Evolutionary conservation across 2,113 vertebrate genomes (phyloP), one percentile per base, ranked within the genome.

Genomic region (Alouatta palliata): DNA sequence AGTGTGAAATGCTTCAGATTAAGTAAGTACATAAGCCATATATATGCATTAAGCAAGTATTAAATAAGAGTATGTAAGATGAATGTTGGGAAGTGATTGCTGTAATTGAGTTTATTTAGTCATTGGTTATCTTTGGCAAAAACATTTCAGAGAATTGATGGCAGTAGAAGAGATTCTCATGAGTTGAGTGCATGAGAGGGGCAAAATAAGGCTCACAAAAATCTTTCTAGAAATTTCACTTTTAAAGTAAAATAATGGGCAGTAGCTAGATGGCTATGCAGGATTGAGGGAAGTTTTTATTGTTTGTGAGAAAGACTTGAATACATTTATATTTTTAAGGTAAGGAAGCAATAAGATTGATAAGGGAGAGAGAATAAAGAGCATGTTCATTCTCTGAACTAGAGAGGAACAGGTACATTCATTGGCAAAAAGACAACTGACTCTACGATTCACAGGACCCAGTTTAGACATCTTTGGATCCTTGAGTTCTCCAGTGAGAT

Each of bases 321-420:
- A 85, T 70, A 75, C 40, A 82, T 87, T 81, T 75, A 82, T 58
- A 82, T 94, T 82, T 35, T 87, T 52, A 81, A 94, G 64, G 32
- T 25, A 61, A 73, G 45, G 35, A 40, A 43, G 85, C 45, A 77
- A 27, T 30, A 5, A 49, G n/a, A 89, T 73, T 58, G 21, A 40
- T 12, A 37, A 47, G 58, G 70, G 20, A 52, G 35, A 82, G 9
- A 89, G 17, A 68, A 76, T 37, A 20, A 54, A 23, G 4, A 83
- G 5, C 30, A 49, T 19, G 40, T 87, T 76, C 20, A 23, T 16
- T 10, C 30, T 30, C 17, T 32, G 45, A 68, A 75, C 25, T 87
- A 75, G 35, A 77, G 27, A 95, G 49, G 45, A 92, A 71, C 21
- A 61, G 58, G 40, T 45, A 83, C 30, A 45, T 58, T 43, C 64